Evolutionary conservation across 1,140 invertebrate genomes (phyloP).

Genomic region (Linepithema humile): DNA sequence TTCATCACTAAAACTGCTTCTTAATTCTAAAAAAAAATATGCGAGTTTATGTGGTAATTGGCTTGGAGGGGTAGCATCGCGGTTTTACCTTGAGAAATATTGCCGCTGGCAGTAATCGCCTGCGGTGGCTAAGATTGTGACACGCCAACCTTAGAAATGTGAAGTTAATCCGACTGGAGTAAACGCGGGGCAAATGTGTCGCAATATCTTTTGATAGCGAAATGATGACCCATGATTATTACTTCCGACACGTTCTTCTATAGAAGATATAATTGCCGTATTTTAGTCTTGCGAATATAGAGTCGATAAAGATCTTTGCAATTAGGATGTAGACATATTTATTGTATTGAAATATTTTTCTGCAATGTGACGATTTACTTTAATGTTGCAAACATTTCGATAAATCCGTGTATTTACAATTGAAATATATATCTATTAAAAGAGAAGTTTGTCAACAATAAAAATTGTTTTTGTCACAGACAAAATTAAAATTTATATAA

Average conservation of each 20-base stretch:
- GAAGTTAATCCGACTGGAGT: neutral
- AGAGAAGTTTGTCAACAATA: too few relatives aligned
- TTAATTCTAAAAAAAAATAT: too few relatives aligned
- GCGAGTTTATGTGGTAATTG: slow-evolving; percentile 20
- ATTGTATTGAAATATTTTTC: neutral
- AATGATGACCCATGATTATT: neutral
- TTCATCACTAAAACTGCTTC: too few relatives aligned
- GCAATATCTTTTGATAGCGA: neutral
- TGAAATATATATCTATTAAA: too few relatives aligned
- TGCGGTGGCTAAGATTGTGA: neutral
- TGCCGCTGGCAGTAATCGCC: slow-evolving; percentile 11
- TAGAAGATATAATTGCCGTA: neutral
- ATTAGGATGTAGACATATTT: neutral
- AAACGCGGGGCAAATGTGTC: neutral
- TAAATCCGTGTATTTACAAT: too few relatives aligned
- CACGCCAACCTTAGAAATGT: neutral
- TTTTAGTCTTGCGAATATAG: neutral
- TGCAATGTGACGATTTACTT: too few relatives aligned
- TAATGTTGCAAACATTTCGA: too few relatives aligned
- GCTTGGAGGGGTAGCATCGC: slow-evolving; percentile 22
- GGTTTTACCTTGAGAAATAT: slow-evolving; percentile 44
- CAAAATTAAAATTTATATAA: neutral
- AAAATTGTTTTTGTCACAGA: too few relatives aligned
- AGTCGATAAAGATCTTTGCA: neutral
- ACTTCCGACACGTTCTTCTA: neutral